These are phyloP conservation scores for Rhabdophis nuchalis DNA, from an alignment of 2,797 vertebrate genomes.

Conservation along the genomic window DNA sequence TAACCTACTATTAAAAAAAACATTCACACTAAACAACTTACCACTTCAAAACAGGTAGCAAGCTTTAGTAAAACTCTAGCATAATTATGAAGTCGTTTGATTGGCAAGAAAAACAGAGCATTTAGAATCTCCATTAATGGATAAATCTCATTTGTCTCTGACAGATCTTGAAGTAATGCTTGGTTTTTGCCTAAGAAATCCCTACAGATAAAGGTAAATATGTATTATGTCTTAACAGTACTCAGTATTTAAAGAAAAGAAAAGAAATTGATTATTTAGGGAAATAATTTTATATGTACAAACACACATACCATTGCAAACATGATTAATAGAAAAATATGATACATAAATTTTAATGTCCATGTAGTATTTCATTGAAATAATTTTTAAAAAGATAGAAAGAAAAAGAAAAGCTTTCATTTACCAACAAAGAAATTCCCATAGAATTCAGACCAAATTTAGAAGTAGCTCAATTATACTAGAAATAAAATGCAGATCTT, in stretches of 20 bases:
- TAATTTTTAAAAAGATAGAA: neutral
- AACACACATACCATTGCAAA: too few relatives aligned
- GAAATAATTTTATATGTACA: too few relatives aligned
- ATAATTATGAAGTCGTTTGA: slow-evolving; percentile 83
- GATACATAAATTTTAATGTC: neutral
- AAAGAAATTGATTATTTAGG: neutral
- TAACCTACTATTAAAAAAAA: slow-evolving; percentile 19
- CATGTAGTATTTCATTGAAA: neutral
- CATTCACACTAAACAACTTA: slow-evolving; percentile 61
- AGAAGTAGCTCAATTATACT: neutral
- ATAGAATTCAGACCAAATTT: neutral
- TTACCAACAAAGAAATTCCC: neutral
- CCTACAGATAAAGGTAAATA: slow-evolving; percentile 58
- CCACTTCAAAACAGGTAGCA: slow-evolving; percentile 92
- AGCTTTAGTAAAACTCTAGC: slow-evolving; percentile 88
- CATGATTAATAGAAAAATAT: neutral
- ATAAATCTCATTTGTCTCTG: slow-evolving; percentile 77
- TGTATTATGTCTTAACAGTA: neutral
- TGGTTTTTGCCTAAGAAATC: slow-evolving; percentile 89
- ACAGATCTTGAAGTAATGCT: slow-evolving; percentile 81
- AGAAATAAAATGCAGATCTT: neutral
- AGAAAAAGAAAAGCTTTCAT: neutral
- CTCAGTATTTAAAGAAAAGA: neutral
- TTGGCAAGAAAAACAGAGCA: slow-evolving; percentile 85
- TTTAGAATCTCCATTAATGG: slow-evolving; percentile 79